phyloP scores from a whole-genome alignment of 2,113 vertebrate species.

The Ornithorhynchus anatinus region DNA sequence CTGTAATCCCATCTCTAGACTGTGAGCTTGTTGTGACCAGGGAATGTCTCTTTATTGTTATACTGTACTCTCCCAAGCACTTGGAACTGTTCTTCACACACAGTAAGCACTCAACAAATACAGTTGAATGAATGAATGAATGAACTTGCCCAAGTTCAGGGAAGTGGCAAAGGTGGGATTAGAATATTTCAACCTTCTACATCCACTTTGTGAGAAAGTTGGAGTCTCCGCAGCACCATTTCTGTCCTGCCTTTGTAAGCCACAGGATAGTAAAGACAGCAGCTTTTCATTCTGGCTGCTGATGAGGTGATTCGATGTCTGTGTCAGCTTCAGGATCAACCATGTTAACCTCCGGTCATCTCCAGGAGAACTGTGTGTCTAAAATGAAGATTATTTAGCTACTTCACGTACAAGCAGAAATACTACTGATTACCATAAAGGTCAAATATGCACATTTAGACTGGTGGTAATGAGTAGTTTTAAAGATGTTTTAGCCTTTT shows the following conservation, averaged over 20 bases:
- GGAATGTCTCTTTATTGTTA: no score
- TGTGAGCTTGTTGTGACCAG: no score
- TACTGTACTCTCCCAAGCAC: no score
- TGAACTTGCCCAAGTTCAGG: no score
- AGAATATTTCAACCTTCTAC: constrained; percentile 67
- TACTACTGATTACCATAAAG: constrained; percentile 80
- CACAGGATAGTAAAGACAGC: constrained; percentile 70
- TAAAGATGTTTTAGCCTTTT: constrained; percentile 80
- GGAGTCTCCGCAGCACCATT: constrained; percentile 53
- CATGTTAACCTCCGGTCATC: constrained; percentile 72
- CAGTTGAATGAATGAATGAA: no score
- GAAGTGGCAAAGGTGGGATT: constrained; percentile 38
- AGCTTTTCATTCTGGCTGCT: constrained; percentile 65
- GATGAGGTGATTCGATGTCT: constrained; percentile 69
- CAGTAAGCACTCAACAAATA: no score
- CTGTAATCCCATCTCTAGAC: no score
- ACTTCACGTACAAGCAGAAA: constrained; percentile 56
- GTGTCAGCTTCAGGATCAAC: constrained; percentile 60
- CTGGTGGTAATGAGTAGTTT: constrained; percentile 80
- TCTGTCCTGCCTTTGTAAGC: constrained; percentile 64
- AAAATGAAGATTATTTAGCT: constrained; percentile 76
- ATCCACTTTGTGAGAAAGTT: constrained; percentile 63
- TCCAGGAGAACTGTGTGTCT: constrained; percentile 64
- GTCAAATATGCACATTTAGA: constrained; percentile 79
- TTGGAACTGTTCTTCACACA: no score